A percentile compares a stretch with the other conserved stretches of the same genome.
Evolutionary conservation across 2,888 invertebrate species (phyloP).

Genomic region (Galerucella pusilla): DNA sequence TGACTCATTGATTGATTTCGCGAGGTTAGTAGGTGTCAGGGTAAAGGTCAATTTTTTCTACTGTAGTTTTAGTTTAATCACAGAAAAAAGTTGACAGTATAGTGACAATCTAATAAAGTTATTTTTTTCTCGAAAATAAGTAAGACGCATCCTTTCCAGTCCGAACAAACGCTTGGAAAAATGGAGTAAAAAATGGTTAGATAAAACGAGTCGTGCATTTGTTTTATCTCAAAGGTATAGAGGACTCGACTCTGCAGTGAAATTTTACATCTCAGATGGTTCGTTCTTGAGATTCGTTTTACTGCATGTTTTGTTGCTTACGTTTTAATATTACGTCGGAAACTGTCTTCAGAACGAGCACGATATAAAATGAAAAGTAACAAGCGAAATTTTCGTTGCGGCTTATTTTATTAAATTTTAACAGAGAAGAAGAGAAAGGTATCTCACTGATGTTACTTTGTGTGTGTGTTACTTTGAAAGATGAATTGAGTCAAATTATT

Average conservation of each 20-base stretch:
- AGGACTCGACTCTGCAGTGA: conserved; percentile 12
- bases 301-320: conserved; percentile 19
- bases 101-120: background rate
- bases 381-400: conserved; percentile 1
- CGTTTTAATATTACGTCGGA: conserved; percentile 8
- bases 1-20: no score
- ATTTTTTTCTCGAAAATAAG: background rate
- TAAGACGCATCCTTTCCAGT: background rate
- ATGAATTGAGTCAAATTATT: no score
- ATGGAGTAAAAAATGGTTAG: background rate
- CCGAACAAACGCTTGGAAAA: conserved; percentile 2
- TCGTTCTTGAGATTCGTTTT: conserved; percentile 22
- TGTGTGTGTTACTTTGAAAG: no score
- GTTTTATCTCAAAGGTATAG: conserved; percentile 28
- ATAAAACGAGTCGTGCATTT: conserved; percentile 20
- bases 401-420: conserved; percentile 21
- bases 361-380: conserved; percentile 14
- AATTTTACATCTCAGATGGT: conserved; percentile 26
- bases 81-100: background rate
- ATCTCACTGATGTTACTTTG: no score
- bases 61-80: no score
- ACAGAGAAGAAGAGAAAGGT: no score
- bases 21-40: no score
- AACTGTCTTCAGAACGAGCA: conserved; percentile 20
- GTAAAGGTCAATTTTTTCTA: no score